phyloP scores from a whole-genome alignment of 2,113 vertebrate species.

The Trematomus loennbergii region DNA sequence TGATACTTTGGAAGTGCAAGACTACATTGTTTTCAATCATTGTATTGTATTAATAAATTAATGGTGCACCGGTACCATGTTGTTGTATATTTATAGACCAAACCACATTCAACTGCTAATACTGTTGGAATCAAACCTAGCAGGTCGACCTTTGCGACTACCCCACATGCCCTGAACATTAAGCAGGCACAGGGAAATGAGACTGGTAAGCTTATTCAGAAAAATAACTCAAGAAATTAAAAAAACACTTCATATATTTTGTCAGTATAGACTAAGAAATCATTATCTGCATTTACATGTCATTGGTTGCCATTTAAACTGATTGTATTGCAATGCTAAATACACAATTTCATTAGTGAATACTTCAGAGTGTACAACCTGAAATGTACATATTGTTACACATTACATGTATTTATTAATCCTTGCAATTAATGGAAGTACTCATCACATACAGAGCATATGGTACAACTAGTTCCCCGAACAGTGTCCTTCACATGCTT shows the following conservation, averaged over 20 bases:
- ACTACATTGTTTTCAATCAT: neutral
- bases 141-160: neutral
- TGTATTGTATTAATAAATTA: neutral
- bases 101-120: neutral
- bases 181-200: neutral
- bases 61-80: neutral
- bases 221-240: too few species aligned
- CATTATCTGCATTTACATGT: neutral
- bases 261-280: neutral
- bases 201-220: too few species aligned
- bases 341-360: neutral
- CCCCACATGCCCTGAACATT: neutral
- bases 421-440: too few species aligned
- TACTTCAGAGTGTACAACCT: too few species aligned
- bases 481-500: too few species aligned
- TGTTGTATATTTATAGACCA: neutral
- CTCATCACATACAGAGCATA: too few species aligned
- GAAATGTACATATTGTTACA: neutral
- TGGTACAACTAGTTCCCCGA: too few species aligned
- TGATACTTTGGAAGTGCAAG: neutral
- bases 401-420: neutral
- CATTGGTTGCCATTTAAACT: neutral
- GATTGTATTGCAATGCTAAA: neutral
- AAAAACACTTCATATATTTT: neutral
- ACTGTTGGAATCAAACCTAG: conserved; percentile 2